phyloP scores from a whole-genome alignment of 2,888 invertebrate species.

The Melieria crassipennis region DNA sequence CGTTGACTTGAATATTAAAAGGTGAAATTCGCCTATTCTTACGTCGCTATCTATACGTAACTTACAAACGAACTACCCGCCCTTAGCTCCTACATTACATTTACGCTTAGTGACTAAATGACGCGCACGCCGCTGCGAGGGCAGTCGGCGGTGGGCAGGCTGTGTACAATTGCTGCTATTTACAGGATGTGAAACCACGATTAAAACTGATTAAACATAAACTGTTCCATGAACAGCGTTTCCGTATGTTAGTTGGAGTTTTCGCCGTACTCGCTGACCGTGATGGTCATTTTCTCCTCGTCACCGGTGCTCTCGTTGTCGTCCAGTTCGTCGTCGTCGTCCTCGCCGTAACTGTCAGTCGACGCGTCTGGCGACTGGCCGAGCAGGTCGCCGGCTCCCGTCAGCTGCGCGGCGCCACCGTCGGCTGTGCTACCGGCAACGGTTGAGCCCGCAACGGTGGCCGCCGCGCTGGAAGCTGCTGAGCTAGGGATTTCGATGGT shows the following conservation, averaged over 20 bases:
- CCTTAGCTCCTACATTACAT: neutral
- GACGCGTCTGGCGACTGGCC: constrained; percentile 33
- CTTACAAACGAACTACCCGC: no score
- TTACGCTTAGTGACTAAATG: neutral
- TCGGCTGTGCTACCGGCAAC: constrained; percentile 44
- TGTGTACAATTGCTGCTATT: neutral
- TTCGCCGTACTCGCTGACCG: constrained; percentile 58
- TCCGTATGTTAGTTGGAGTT: constrained; percentile 65
- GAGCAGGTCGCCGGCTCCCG: constrained; percentile 32
- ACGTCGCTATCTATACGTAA: no score
- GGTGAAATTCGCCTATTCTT: no score
- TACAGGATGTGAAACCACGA: constrained; percentile 19
- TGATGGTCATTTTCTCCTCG: constrained; percentile 63
- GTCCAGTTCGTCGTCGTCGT: constrained; percentile 53
- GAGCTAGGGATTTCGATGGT: constrained; percentile 58
- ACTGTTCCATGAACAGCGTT: constrained; percentile 65
- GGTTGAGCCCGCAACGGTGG: constrained; percentile 54
- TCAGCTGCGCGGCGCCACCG: constrained; percentile 39
- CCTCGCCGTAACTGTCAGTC: constrained; percentile 52
- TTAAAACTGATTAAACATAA: constrained; percentile 62
- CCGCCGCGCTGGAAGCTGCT: constrained; percentile 45
- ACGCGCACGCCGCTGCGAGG: neutral
- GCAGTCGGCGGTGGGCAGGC: no score
- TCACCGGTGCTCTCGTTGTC: constrained; percentile 59
- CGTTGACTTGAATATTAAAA: no score